These are phyloP conservation scores for Cremastobaeus sp. DNA, from an alignment of 2,888 invertebrate species.

Conservation along the genomic window DNA sequence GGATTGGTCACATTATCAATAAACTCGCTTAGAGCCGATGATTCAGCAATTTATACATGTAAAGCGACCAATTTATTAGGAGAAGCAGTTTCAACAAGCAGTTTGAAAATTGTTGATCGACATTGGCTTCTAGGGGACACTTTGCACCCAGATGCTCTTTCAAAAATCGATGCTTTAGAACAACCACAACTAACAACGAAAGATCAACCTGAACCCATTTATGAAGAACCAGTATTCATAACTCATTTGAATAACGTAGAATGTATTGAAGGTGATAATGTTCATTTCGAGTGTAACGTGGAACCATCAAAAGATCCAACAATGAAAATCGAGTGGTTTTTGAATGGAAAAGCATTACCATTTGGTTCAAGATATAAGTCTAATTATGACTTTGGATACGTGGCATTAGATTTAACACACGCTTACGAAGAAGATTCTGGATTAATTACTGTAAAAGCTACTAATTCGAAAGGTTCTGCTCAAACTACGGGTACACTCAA, in stretches of 20 bases:
- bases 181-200: slow-evolving; percentile 84
- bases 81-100: slow-evolving; percentile 95
- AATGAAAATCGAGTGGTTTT: slow-evolving; percentile 95
- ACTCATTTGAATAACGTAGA: slow-evolving; percentile 94
- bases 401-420: slow-evolving; percentile 92
- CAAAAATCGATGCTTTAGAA: slow-evolving; percentile 91
- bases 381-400: slow-evolving; percentile 97
- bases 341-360: slow-evolving; percentile 93
- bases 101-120: slow-evolving; percentile 91
- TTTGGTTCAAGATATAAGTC: slow-evolving; percentile 94
- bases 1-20: slow-evolving; percentile 96
- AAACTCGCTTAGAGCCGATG: slow-evolving; percentile 91
- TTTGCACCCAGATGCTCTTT: slow-evolving; percentile 92
- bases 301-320: slow-evolving; percentile 95
- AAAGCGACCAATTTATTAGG: slow-evolving; percentile 95
- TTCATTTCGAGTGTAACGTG: slow-evolving; percentile 94
- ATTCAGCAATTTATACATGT: slow-evolving; percentile 97
- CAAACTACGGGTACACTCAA: slow-evolving; percentile 93
- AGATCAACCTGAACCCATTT: slow-evolving; percentile 87
- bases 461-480: slow-evolving; percentile 92
- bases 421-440: slow-evolving; percentile 96
- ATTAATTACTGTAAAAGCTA: slow-evolving; percentile 93
- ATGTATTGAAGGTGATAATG: slow-evolving; percentile 91
- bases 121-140: slow-evolving; percentile 93
- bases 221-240: slow-evolving; percentile 92